A percentile compares a stretch with the other conserved stretches of the same genome.
Evolutionary conservation across 2,113 vertebrate species (phyloP).

Genomic region (Sceloporus tristichus): DNA sequence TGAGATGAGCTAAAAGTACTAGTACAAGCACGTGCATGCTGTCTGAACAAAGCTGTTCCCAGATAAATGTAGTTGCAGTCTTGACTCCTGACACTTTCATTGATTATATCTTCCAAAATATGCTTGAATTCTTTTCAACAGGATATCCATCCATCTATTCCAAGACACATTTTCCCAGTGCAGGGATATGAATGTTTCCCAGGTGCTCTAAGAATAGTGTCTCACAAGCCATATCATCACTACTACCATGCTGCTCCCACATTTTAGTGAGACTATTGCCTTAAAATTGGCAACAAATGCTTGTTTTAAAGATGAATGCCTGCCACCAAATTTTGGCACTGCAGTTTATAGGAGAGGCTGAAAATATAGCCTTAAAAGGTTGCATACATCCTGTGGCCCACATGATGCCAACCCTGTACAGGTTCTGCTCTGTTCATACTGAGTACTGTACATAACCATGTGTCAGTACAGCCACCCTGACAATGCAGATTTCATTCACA

Average conservation of each 20-base stretch:
- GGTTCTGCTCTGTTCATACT: background rate
- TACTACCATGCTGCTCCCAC: too few relatives aligned
- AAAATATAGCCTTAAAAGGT: too few relatives aligned
- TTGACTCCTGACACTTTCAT: background rate
- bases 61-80: background rate
- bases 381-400: background rate
- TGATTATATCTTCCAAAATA: background rate
- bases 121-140: background rate
- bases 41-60: background rate
- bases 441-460: background rate
- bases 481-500: background rate
- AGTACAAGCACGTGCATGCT: background rate
- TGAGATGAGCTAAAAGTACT: background rate
- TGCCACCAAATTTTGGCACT: too few relatives aligned
- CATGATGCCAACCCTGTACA: background rate
- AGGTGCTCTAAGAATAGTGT: too few relatives aligned
- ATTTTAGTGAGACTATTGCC: too few relatives aligned
- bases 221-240: too few relatives aligned
- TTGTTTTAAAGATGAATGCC: too few relatives aligned
- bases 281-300: too few relatives aligned
- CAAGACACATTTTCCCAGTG: background rate
- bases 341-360: too few relatives aligned
- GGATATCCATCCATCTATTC: background rate
- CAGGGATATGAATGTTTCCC: background rate
- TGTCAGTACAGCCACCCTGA: background rate